Conservation (phyloP, 2,113 vertebrate genomes). For the Hippocampus comes region DNA sequence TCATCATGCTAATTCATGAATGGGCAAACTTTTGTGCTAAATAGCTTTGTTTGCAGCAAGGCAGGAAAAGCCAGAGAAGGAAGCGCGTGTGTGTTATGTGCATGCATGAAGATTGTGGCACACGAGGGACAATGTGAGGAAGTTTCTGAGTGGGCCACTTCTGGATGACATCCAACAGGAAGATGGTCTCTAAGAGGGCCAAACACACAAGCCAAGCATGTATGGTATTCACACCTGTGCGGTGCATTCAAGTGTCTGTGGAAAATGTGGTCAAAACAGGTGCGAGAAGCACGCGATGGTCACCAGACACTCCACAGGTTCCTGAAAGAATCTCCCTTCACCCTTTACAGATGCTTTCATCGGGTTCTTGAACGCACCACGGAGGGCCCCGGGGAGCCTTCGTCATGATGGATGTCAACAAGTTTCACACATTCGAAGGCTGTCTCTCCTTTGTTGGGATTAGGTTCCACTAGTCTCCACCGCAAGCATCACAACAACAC, state of each 20-base stretch:
- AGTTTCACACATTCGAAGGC: not conserved
- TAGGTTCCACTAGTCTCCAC: conserved; percentile 20
- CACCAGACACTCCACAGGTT: not conserved
- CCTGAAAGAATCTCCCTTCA: not conserved
- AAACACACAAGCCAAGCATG: not conserved
- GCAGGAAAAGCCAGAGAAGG: not conserved
- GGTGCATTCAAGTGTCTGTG: not conserved
- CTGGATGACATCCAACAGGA: not conserved
- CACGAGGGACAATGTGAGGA: not conserved
- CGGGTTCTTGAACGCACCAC: not conserved
- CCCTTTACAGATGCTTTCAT: too few species aligned
- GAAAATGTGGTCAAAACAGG: not conserved
- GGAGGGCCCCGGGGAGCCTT: not conserved
- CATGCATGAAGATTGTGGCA: not conserved
- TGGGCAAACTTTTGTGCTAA: not conserved
- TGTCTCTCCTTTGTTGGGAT: conserved; percentile 26
- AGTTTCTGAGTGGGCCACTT: not conserved
- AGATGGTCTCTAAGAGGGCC: not conserved
- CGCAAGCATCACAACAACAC: conserved; percentile 49
- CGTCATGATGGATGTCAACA: not conserved
- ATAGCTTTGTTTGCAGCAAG: not conserved
- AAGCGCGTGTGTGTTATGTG: not conserved
- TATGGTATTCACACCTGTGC: not conserved
- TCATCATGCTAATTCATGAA: not conserved
- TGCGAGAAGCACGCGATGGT: not conserved